These are phyloP conservation scores for Danaus plexippus DNA, from an alignment of 1,140 invertebrate species.

Conservation along the genomic window DNA sequence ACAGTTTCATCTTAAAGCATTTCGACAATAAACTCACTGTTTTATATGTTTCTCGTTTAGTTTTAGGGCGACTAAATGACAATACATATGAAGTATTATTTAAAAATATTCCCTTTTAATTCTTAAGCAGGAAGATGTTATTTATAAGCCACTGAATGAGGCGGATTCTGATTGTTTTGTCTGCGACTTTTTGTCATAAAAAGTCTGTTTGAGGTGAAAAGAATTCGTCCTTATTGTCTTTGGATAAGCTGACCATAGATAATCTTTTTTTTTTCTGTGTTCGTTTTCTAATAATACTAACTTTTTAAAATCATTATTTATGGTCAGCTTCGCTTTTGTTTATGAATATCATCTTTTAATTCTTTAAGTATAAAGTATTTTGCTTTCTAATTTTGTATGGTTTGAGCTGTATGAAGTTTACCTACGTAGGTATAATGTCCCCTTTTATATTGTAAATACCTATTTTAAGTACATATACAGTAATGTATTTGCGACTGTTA, in stretches of 20 bases:
- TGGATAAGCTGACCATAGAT: conserved; percentile 19
- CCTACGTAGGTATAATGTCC: conserved; percentile 67
- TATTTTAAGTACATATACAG: conserved; percentile 62
- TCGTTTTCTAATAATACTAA: conserved; percentile 34
- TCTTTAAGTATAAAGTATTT: conserved; percentile 37
- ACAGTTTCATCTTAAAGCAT: too few species aligned
- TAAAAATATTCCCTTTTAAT: conserved; percentile 53
- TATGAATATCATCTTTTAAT: conserved; percentile 28
- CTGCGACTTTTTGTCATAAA: conserved; percentile 46
- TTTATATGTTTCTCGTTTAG: conserved; percentile 69
- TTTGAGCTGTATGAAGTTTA: conserved; percentile 61
- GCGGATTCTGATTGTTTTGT: conserved; percentile 30
- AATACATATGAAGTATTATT: conserved; percentile 62
- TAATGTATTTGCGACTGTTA: conserved; percentile 65
- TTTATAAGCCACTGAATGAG: conserved; percentile 25
- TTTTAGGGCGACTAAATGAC: conserved; percentile 70
- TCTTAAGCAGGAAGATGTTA: conserved; percentile 37
- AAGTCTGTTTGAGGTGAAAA: conserved; percentile 33
- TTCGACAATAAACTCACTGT: background rate
- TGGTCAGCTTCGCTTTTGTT: conserved; percentile 15
- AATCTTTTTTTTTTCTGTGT: conserved; percentile 24
- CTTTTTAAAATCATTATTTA: conserved; percentile 25
- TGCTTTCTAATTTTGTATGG: conserved; percentile 61
- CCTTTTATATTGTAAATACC: conserved; percentile 63
- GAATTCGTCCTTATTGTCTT: conserved; percentile 28